Percentiles rank a stretch among this genome's conserved stretches.
phyloP scores from a whole-genome alignment of 2,888 invertebrate genomes.

The Beris chalybata region DNA sequence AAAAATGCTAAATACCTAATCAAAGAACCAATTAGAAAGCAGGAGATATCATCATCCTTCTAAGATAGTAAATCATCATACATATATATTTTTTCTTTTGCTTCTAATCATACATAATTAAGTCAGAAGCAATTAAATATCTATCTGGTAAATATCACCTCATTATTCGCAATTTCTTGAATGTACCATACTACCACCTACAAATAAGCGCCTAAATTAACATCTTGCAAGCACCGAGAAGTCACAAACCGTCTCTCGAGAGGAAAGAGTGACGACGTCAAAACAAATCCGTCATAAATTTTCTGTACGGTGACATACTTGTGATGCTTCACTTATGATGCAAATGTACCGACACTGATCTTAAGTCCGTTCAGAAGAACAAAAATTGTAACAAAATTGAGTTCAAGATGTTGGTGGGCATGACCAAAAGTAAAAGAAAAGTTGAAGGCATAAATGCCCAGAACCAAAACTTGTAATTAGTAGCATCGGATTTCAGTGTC shows the following conservation, averaged over 20 bases:
- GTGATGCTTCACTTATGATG: slow-evolving; percentile 36
- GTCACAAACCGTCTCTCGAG: neutral
- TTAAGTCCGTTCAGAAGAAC: slow-evolving; percentile 9
- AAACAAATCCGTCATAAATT: slow-evolving; percentile 43
- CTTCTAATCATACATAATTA: no score
- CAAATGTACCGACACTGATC: slow-evolving; percentile 38
- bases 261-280: slow-evolving; percentile 33
- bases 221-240: neutral
- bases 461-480: neutral
- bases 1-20: no score
- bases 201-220: no score
- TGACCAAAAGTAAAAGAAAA: no score
- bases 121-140: no score
- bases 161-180: slow-evolving; percentile 8
- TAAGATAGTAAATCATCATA: no score
- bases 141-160: slow-evolving; percentile 21
- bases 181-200: neutral
- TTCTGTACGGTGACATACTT: slow-evolving; percentile 37
- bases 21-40: no score
- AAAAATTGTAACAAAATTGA: neutral
- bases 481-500: neutral
- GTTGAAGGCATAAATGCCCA: no score
- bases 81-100: no score
- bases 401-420: no score
- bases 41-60: no score